Percentiles rank a stretch among this genome's conserved stretches.
phyloP scores from a whole-genome alignment of 2,113 vertebrate genomes.

The Paramisgurnus dabryanus region DNA sequence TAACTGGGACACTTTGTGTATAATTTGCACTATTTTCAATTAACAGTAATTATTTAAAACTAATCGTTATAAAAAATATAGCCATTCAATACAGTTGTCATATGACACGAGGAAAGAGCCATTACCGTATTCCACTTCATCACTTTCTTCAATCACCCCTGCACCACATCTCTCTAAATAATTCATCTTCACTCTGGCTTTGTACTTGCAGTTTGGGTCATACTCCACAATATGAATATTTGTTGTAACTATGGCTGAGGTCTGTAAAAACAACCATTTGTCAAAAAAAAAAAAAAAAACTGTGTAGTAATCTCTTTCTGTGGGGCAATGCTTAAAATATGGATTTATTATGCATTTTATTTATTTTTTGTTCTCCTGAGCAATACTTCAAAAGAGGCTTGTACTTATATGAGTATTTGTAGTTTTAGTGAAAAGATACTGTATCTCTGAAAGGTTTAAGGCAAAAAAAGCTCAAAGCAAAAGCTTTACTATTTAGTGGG shows the following conservation, averaged over 20 bases:
- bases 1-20: neutral
- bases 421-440: too few relatives aligned
- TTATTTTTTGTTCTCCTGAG: neutral
- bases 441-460: too few relatives aligned
- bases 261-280: conserved; percentile 5
- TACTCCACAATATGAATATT: neutral
- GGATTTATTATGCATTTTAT: neutral
- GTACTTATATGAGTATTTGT: neutral
- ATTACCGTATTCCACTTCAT: conserved; percentile 52
- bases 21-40: too few relatives aligned
- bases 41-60: too few relatives aligned
- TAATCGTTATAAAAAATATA: too few relatives aligned
- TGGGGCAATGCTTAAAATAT: neutral
- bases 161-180: accelerated
- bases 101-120: neutral
- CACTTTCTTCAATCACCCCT: neutral
- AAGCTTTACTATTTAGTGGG: too few relatives aligned
- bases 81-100: neutral
- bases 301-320: neutral
- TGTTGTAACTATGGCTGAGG: accelerated
- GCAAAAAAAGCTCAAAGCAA: too few relatives aligned
- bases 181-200: conserved; percentile 31
- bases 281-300: neutral
- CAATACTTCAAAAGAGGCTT: neutral
- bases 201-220: conserved; percentile 60